phyloP scores from a whole-genome alignment of 2,888 invertebrate genomes.

The Metacarcinus magister region DNA sequence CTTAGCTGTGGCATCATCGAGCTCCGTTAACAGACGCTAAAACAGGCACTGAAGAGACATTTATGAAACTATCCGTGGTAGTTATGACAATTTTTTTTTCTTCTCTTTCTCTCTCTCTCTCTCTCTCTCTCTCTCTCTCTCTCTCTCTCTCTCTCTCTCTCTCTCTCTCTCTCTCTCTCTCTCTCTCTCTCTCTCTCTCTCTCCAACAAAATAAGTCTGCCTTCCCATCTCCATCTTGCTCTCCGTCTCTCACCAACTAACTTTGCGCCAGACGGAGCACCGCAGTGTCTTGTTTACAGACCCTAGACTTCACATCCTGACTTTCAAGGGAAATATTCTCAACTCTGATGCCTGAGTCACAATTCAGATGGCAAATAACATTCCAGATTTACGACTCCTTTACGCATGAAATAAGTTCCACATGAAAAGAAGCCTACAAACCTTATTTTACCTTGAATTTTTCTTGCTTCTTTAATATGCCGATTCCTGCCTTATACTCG shows the following conservation, averaged over 20 bases:
- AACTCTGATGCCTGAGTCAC: neutral
- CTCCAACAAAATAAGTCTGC: neutral
- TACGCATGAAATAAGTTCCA: neutral
- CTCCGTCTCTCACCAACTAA: neutral
- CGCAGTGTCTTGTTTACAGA: neutral
- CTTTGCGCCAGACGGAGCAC: neutral
- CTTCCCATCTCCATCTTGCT: neutral
- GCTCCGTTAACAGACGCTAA: neutral
- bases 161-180: slow-evolving; percentile 2
- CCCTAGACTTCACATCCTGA: neutral
- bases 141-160: neutral
- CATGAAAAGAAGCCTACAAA: neutral
- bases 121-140: no score
- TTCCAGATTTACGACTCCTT: neutral
- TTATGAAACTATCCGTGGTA: neutral
- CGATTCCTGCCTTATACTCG: neutral
- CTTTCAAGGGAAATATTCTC: neutral
- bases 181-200: slow-evolving; percentile 2
- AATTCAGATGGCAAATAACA: neutral
- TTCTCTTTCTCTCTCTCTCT: no score
- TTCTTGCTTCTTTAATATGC: neutral
- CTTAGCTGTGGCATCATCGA: neutral
- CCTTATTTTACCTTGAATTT: neutral
- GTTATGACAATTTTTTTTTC: neutral
- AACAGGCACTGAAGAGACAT: neutral